These are phyloP conservation scores for Astropecten irregularis DNA, from an alignment of 53 echinoderm and acorn worm genomes.

Conservation along the genomic window DNA sequence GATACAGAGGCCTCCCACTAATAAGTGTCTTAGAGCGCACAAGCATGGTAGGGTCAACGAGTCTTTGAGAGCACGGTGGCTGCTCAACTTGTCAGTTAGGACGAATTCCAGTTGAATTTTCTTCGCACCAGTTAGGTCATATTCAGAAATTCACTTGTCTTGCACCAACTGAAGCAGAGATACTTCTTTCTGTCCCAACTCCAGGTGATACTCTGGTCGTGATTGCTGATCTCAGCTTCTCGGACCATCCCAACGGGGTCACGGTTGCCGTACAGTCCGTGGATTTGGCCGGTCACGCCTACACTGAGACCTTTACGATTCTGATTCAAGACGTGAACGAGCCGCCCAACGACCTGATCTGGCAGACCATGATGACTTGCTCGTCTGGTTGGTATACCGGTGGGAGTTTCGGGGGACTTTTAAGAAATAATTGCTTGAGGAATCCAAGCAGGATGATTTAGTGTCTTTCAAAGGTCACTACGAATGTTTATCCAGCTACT, in stretches of 20 bases:
- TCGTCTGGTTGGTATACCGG: slow-evolving; percentile 27
- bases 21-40: no score
- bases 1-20: no score
- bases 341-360: slow-evolving; percentile 49
- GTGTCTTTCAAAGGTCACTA: no score
- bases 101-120: no score
- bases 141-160: no score
- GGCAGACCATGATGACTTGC: slow-evolving; percentile 9
- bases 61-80: no score
- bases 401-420: not conserved
- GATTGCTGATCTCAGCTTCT: slow-evolving; percentile 36
- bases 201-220: slow-evolving; percentile 49
- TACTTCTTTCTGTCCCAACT: not conserved
- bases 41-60: no score
- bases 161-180: no score
- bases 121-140: no score
- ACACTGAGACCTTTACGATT: slow-evolving; percentile 35
- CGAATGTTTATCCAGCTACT: no score
- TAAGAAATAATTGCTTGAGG: not conserved
- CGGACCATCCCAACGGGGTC: slow-evolving; percentile 20
- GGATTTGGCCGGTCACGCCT: slow-evolving; percentile 16
- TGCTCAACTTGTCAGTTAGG: no score
- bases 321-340: slow-evolving; percentile 53
- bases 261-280: slow-evolving; percentile 7
- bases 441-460: no score